A percentile compares a stretch with the other conserved stretches of the same genome.
These are phyloP conservation scores for Poecilia wingei DNA, from an alignment of 2,797 vertebrate species.

Conservation along the genomic window DNA sequence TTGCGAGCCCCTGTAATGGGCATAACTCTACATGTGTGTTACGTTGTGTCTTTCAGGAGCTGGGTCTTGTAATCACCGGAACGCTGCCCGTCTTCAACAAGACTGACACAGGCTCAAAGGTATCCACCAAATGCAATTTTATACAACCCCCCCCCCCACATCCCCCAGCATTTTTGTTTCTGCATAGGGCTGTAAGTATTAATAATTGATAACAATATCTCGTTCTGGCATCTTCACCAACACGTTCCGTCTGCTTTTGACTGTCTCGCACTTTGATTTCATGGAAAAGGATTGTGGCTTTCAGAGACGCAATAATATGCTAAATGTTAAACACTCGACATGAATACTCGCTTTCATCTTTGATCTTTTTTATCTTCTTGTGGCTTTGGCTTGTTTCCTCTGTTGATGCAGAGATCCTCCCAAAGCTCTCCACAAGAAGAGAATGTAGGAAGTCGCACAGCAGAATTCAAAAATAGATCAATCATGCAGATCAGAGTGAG, in stretches of 20 bases:
- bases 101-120: slow-evolving; percentile 80
- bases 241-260: not conserved
- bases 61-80: slow-evolving; percentile 97
- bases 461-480: slow-evolving; percentile 66
- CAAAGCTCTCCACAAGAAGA: slow-evolving; percentile 55
- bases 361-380: slow-evolving; percentile 47
- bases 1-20: not conserved
- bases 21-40: not conserved
- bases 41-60: slow-evolving; percentile 79
- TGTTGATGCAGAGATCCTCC: slow-evolving; percentile 48
- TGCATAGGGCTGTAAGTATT: not conserved
- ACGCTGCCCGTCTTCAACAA: slow-evolving; percentile 97
- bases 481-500: slow-evolving; percentile 63
- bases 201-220: not conserved
- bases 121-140: slow-evolving; percentile 17
- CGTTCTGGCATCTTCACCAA: not conserved
- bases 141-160: too few relatives aligned
- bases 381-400: slow-evolving; percentile 50
- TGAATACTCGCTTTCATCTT: slow-evolving; percentile 56
- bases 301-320: slow-evolving; percentile 44
- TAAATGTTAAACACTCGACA: slow-evolving; percentile 50
- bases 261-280: slow-evolving; percentile 45
- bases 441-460: slow-evolving; percentile 46
- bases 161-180: not conserved
- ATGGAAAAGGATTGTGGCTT: slow-evolving; percentile 31